These are phyloP conservation scores for Leptopilina drosophilae DNA, from an alignment of 2,888 invertebrate genomes.

Conservation along the genomic window DNA sequence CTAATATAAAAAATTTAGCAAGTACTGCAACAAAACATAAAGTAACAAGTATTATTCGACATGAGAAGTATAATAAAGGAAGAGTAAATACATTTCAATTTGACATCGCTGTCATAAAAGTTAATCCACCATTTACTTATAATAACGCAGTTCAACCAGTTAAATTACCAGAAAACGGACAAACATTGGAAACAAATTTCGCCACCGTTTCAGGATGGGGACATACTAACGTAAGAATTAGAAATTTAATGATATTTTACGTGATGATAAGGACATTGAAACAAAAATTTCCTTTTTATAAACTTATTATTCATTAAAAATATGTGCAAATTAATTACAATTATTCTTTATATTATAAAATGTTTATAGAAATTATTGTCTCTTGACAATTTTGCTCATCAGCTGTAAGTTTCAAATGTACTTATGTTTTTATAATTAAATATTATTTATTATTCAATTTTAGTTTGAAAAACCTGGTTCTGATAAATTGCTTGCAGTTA, in stretches of 20 bases:
- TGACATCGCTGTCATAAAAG: conserved; percentile 39
- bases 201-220: conserved; percentile 46
- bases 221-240: conserved; percentile 28
- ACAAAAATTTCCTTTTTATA: too few species aligned
- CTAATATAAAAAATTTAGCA: conserved; percentile 73
- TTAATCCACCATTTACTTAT: not conserved
- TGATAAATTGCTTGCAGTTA: not conserved
- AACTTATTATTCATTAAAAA: too few species aligned
- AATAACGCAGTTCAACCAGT: not conserved
- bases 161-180: not conserved
- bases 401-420: too few species aligned
- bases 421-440: too few species aligned
- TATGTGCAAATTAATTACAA: too few species aligned
- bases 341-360: too few species aligned
- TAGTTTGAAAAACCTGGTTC: not conserved
- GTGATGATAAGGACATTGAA: too few species aligned
- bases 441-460: too few species aligned
- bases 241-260: too few species aligned
- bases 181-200: not conserved
- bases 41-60: conserved; percentile 76
- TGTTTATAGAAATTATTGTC: too few species aligned
- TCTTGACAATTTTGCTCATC: too few species aligned
- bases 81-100: not conserved
- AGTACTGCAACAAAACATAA: conserved; percentile 78
- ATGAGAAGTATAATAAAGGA: conserved; percentile 76